A percentile compares a stretch with the other conserved stretches of the same genome.
phyloP scores from a whole-genome alignment of 2,797 vertebrate genomes.

The Thripadectes ignobilis region DNA sequence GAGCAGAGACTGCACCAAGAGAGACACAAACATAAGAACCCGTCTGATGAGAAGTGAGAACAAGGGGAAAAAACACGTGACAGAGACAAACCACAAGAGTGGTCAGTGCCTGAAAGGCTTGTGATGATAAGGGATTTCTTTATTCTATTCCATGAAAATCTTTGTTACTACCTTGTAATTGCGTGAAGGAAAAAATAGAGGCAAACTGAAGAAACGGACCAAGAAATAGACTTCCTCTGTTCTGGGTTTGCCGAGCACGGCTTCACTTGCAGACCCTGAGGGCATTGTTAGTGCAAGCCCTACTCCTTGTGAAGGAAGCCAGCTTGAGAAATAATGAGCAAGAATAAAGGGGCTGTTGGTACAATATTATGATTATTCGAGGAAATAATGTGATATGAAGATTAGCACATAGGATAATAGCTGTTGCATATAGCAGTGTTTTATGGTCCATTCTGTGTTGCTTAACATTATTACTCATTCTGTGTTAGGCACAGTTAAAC shows the following conservation, averaged over 20 bases:
- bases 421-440: constrained; percentile 49
- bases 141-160: neutral
- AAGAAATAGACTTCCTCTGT: constrained; percentile 1
- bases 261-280: constrained; percentile 9
- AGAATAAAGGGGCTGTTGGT: constrained; percentile 55
- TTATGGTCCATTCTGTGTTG: constrained; percentile 64
- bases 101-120: neutral
- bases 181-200: neutral
- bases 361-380: constrained; percentile 66
- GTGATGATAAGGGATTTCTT: neutral
- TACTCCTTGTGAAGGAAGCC: constrained; percentile 23
- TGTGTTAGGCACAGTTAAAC: constrained; percentile 58
- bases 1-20: neutral
- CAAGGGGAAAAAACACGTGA: neutral
- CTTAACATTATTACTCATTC: constrained; percentile 58
- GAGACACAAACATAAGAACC: neutral
- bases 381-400: constrained; percentile 66
- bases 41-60: neutral
- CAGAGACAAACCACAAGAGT: neutral
- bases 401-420: constrained; percentile 59
- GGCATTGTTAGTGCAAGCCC: constrained; percentile 44
- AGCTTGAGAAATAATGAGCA: constrained; percentile 27
- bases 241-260: neutral
- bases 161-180: neutral
- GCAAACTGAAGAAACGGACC: neutral